Percentiles rank a stretch among this genome's conserved stretches.
Conservation (phyloP, 2,797 vertebrate genomes). For the Nyctibius grandis region DNA sequence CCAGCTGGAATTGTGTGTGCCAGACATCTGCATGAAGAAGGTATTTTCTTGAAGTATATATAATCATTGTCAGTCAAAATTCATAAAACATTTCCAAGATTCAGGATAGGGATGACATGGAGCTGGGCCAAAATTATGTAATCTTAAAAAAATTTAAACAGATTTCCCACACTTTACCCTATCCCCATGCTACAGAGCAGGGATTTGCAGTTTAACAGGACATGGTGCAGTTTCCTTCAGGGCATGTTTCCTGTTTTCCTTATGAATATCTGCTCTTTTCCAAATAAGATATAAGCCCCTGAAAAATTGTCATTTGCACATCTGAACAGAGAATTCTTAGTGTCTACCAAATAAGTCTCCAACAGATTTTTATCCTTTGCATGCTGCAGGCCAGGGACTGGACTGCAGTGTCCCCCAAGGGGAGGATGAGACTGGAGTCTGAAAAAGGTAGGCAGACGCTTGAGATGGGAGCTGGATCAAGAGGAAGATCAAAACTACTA, state of each 20-base stretch:
- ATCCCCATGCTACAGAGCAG: not conserved
- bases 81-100: not conserved
- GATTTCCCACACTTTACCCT: not conserved
- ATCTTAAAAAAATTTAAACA: not conserved
- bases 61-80: not conserved
- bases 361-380: not conserved
- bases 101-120: not conserved
- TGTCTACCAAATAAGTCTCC: not conserved
- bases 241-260: not conserved
- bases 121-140: not conserved
- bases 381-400: not conserved
- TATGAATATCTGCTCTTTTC: not conserved
- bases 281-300: not conserved
- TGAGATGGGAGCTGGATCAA: not conserved
- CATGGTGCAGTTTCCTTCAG: not conserved
- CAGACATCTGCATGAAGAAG: constrained; percentile 1
- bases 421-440: not conserved
- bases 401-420: not conserved
- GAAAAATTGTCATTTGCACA: not conserved
- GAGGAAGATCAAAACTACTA: not conserved
- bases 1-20: not conserved
- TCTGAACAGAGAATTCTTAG: not conserved
- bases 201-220: not conserved
- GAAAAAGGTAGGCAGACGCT: not conserved
- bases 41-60: not conserved